Base-by-base conservation (phyloP, 2,797 vertebrate species). In the Chelon auratus region DNA sequence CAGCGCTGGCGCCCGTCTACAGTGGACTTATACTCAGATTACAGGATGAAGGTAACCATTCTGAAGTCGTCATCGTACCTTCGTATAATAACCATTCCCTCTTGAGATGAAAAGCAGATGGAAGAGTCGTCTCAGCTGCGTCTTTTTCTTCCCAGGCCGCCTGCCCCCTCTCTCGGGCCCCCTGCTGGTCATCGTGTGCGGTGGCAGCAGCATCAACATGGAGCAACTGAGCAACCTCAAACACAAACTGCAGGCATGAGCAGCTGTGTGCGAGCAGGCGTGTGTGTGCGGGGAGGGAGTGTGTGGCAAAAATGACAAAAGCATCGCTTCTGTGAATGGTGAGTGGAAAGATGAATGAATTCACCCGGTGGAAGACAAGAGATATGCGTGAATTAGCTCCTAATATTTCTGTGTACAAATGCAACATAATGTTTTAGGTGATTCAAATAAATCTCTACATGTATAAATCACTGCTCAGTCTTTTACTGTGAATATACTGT, bases 101-200 rank as follows among this genome's bases (percentile, higher is more conserved):
- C 48, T 26, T 2, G 9, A 20, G 37, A 30, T 42, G 13, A 51
- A n/a, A 52, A 15, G 40, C 30, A 33, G 30, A 33, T 33, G 30
- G 30, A 33, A 33, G 15, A 7, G 26, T 14, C 8, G 11, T 4
- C 18, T 18, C 18, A 40, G 13, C 22, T 17, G 2, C 13, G 0
- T 11, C 12, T 1, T 43, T 17, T 7, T 40, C 18, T 24, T 40
- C 62, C 26, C 0, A 92, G 92, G 90, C 36, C 83, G 64, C 2
- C 83, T 92, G 15, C 82, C 86, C 0, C 15, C 63, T 55, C 62
- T 12, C 2, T 10, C 72, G 59, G 80, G 78, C 63, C 84, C 91
- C 62, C 85, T 93, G 75, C 24, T 93, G 87, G 77, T 93, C 61
- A 82, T 91, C 0, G 91, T 91, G 43, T 93, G 92, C 2, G 90